Conservation (phyloP, 2,113 vertebrate species). For the Platichthys stellatus region DNA sequence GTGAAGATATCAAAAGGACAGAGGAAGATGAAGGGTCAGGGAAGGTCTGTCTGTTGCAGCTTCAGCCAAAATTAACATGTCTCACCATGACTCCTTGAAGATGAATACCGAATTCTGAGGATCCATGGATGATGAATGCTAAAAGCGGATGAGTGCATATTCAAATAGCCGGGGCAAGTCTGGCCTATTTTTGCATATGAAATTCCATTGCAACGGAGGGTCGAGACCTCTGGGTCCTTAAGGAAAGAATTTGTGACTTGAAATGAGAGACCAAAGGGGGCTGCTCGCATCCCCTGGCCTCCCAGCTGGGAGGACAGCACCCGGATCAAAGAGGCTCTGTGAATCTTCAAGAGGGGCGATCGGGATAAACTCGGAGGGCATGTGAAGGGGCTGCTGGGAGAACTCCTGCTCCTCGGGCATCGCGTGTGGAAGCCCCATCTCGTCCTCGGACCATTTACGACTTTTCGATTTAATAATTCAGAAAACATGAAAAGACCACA, state of each 20-base stretch:
- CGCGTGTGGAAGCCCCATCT: conserved; percentile 25
- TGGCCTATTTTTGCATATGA: conserved; percentile 70
- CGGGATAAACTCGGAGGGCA: conserved; percentile 47
- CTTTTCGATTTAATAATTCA: conserved; percentile 58
- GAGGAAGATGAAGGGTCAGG: neutral
- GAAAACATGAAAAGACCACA: conserved; percentile 29
- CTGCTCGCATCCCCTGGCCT: conserved; percentile 57
- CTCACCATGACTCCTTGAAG: conserved; percentile 1
- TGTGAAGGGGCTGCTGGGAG: conserved; percentile 53
- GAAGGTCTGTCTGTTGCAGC: neutral
- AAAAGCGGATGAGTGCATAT: conserved; percentile 26
- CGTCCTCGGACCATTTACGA: conserved; percentile 24
- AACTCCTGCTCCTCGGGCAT: conserved; percentile 19
- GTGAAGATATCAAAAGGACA: conserved; percentile 25
- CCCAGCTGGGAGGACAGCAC: conserved; percentile 64
- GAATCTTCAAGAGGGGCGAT: conserved; percentile 53
- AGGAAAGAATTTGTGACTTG: conserved; percentile 73
- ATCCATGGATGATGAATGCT: conserved; percentile 18
- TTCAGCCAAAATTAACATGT: conserved; percentile 10
- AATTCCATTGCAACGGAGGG: conserved; percentile 62
- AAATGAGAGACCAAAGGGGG: conserved; percentile 61
- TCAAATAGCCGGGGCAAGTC: conserved; percentile 41
- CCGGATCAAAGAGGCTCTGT: conserved; percentile 66
- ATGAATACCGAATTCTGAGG: conserved; percentile 29
- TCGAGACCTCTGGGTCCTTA: conserved; percentile 68